Evolutionary conservation across 2,888 invertebrate species (phyloP).

Genomic region (Melinaea menophilus): DNA sequence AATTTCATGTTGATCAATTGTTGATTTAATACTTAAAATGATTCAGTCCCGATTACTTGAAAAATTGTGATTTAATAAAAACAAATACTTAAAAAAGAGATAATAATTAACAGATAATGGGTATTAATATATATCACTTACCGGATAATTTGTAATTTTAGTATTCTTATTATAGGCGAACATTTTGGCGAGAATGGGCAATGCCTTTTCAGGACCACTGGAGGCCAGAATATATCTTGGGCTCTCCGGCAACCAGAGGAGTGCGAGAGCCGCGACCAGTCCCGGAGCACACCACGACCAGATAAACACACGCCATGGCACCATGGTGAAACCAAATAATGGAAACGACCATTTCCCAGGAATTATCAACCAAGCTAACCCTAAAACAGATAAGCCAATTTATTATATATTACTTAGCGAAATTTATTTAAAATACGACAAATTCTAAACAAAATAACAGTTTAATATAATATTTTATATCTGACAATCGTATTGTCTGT

Average conservation of each 20-base stretch:
- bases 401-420: not conserved
- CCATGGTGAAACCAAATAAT: constrained; percentile 66
- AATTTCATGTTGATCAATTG: no score
- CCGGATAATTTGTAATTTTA: constrained; percentile 59
- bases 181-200: constrained; percentile 79
- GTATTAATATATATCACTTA: constrained; percentile 40
- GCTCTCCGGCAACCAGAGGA: constrained; percentile 83
- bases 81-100: no score
- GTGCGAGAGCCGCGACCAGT: constrained; percentile 76
- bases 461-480: no score
- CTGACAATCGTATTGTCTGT: no score
- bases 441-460: no score
- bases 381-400: constrained; percentile 48
- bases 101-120: no score
- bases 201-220: constrained; percentile 78
- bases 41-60: not conserved
- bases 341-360: constrained; percentile 75
- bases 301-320: constrained; percentile 87
- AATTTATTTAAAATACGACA: no score
- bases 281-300: constrained; percentile 82
- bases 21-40: no score
- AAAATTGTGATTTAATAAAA: no score
- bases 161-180: constrained; percentile 67
- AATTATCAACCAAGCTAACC: constrained; percentile 82
- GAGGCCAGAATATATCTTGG: constrained; percentile 84